These are phyloP conservation scores for Andrena dorsata DNA, from an alignment of 2,888 invertebrate species.

Conservation along the genomic window DNA sequence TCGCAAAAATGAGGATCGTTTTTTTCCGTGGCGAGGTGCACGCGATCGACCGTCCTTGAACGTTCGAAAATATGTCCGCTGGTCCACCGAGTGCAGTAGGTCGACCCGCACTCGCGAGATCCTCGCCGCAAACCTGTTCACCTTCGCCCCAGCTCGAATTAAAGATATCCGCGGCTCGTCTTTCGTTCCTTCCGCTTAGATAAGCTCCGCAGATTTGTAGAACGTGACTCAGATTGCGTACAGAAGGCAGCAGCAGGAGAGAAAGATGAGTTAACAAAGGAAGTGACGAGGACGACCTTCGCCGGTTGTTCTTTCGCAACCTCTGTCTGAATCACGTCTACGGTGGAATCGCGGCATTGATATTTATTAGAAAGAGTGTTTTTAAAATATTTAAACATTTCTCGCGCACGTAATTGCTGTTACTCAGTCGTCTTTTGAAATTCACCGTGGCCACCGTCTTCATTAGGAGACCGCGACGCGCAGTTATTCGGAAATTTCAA, in stretches of 20 bases:
- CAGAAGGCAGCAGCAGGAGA: background rate
- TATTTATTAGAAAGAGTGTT: background rate
- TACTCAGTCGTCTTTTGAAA: background rate
- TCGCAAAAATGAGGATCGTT: constrained; percentile 6
- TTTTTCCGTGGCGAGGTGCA: background rate
- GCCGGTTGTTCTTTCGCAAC: background rate
- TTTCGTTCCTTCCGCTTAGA: constrained; percentile 63
- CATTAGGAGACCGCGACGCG: constrained; percentile 3
- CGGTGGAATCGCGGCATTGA: background rate
- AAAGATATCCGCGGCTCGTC: constrained; percentile 39
- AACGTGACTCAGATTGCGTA: constrained; percentile 35
- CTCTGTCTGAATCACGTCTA: background rate
- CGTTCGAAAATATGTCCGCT: constrained; percentile 58
- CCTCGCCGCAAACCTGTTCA: constrained; percentile 62
- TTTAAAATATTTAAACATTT: background rate
- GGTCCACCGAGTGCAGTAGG: constrained; percentile 46
- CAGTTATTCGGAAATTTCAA: constrained; percentile 4
- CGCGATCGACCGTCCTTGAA: constrained; percentile 57
- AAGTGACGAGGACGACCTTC: constrained; percentile 22
- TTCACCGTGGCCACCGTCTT: background rate
- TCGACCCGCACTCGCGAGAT: constrained; percentile 50
- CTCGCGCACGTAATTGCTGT: background rate
- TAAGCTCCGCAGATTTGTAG: constrained; percentile 16
- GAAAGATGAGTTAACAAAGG: background rate
- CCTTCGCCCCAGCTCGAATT: constrained; percentile 55